Percentiles rank a stretch among this genome's conserved stretches.
Conservation (phyloP, 2,797 vertebrate species). For the Sebastes itinus region DNA sequence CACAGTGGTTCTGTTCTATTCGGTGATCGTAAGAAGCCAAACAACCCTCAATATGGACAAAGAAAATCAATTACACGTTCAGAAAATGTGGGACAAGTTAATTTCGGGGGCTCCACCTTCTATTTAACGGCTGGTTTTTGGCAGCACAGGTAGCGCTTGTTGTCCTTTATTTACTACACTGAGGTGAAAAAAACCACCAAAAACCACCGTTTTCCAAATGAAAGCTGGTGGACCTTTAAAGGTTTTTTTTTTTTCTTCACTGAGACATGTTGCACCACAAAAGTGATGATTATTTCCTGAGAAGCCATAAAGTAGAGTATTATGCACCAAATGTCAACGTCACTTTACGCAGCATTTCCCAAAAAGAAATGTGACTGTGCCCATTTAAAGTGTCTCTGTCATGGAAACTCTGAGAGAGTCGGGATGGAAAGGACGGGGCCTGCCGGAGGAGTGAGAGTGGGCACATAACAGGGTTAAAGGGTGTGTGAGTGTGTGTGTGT, state of each 20-base stretch:
- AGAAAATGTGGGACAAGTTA: not conserved
- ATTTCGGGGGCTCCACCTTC: too few species aligned
- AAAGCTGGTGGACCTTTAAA: constrained; percentile 22
- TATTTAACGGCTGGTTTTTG: not conserved
- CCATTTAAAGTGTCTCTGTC: constrained; percentile 65
- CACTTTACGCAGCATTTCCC: constrained; percentile 40
- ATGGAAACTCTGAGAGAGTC: constrained; percentile 75
- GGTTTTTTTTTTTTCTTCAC: not conserved
- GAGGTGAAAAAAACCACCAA: not conserved
- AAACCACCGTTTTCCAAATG: constrained; percentile 8
- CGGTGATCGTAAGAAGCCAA: not conserved
- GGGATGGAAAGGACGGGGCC: constrained; percentile 54
- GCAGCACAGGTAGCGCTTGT: not conserved
- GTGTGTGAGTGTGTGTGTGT: constrained; percentile 53
- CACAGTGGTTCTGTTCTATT: not conserved
- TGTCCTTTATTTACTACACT: not conserved
- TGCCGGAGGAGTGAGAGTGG: constrained; percentile 48
- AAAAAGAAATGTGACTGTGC: constrained; percentile 47
- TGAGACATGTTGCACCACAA: not conserved
- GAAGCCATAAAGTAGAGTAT: constrained; percentile 31
- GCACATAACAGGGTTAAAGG: constrained; percentile 67
- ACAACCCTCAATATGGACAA: not conserved
- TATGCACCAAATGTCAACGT: constrained; percentile 42
- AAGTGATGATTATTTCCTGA: constrained; percentile 39
- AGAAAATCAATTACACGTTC: not conserved